Percentiles rank a stretch among this genome's conserved stretches.
Conservation (phyloP, 2,113 vertebrate genomes). For the Macaca fascicularis region DNA sequence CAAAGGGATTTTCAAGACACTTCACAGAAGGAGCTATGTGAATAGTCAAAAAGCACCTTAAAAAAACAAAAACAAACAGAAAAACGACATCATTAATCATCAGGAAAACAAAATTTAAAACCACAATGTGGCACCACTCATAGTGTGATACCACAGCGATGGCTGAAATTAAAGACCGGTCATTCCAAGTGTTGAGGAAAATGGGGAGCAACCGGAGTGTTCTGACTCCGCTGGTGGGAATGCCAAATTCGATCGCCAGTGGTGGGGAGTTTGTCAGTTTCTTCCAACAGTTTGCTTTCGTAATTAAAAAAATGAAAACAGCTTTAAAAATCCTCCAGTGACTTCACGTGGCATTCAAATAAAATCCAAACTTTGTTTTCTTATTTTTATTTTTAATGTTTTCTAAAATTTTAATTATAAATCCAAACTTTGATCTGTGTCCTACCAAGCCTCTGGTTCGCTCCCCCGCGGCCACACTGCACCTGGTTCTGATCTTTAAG, state of each 20-base stretch:
- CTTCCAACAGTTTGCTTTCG: background rate
- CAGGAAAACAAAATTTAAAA: background rate
- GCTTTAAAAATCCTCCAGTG: background rate
- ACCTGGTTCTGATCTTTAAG: background rate
- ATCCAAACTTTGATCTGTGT: background rate
- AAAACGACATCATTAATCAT: background rate
- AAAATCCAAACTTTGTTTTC: background rate
- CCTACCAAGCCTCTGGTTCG: background rate
- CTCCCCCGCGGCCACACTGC: background rate
- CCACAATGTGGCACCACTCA: background rate
- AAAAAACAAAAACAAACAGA: background rate
- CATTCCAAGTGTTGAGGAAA: background rate
- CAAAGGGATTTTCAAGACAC: background rate
- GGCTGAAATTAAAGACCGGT: background rate
- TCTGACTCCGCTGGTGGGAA: background rate
- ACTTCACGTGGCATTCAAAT: background rate
- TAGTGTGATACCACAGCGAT: accelerated
- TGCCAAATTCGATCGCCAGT: background rate
- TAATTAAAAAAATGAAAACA: background rate
- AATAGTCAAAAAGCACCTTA: background rate
- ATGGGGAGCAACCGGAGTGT: background rate
- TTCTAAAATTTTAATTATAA: background rate
- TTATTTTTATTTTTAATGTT: too few species aligned
- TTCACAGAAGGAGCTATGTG: background rate
- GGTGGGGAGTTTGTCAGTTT: background rate